Percentiles rank a stretch among this genome's conserved stretches.
Evolutionary conservation across 2,888 invertebrate genomes (phyloP).

Genomic region (Leistus spinibarbis): DNA sequence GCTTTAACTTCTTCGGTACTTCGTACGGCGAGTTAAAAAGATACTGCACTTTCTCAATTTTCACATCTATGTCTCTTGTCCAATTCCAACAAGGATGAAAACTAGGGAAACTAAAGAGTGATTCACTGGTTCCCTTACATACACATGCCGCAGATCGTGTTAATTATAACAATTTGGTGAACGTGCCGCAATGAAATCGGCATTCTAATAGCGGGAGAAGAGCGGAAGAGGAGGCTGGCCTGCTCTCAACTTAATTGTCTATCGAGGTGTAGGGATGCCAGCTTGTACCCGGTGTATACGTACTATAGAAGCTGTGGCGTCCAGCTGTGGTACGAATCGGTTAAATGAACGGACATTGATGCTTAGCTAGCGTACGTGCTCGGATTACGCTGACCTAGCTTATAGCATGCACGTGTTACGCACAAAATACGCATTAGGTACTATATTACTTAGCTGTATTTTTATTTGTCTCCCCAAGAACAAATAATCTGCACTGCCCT

Average conservation of each 20-base stretch:
- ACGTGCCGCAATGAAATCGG: slow-evolving; percentile 1
- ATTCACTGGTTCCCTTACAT: not conserved
- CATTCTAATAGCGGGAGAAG: not conserved
- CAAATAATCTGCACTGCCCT: no score
- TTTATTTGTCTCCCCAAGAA: no score
- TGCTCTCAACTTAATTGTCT: not conserved
- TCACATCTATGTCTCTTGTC: no score
- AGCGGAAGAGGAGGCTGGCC: not conserved
- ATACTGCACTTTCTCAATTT: no score
- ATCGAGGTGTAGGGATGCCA: not conserved
- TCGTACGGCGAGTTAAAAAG: no score
- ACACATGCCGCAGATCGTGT: not conserved
- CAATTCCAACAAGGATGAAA: not conserved
- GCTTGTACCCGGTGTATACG: no score
- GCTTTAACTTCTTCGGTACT: no score
- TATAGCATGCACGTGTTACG: not conserved
- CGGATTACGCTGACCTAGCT: slow-evolving; percentile 10
- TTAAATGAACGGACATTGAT: not conserved
- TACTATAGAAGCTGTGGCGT: no score
- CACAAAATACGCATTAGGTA: not conserved
- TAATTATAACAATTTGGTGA: slow-evolving; percentile 9
- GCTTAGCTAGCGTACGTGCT: slow-evolving; percentile 5
- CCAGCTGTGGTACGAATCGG: not conserved
- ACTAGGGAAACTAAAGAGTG: not conserved
- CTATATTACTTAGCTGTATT: no score